Evolutionary conservation across 2,797 vertebrate species (phyloP), one percentile per base, ranked within the genome.

Genomic region (Streptopelia turtur): DNA sequence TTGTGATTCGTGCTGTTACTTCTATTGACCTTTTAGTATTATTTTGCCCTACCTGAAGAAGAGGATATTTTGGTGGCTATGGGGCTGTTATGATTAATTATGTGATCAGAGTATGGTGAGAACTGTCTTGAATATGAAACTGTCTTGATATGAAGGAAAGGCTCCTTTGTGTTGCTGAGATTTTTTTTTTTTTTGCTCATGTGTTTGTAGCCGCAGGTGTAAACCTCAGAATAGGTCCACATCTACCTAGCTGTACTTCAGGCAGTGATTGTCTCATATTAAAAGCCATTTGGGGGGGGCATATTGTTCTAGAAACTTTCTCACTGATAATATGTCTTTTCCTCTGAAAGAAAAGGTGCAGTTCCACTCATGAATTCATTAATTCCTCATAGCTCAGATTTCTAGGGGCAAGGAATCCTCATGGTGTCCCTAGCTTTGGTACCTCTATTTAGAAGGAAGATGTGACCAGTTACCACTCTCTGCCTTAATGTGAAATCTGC

Each of bases 1-100:
- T 85, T 93, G 24, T 33, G 66, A 91, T 94, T 94, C 70, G n/a
- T 77, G 57, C 64, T 83, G n/a, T 41, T 94, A 20, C 56, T 91
- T 64, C 70, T 49, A 5, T 52, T 78, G 61, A 92, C 61, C 83
- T 89, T 66, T 75, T 20, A n/a, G 35, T 24, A 43, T 65, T 57
- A 74, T 80, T 95, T 68, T 52, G 16, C 1, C 61, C 31, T 50
- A 95, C 63, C n/a, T 39, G 24, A 69, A 83, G 35, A 91, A 7
- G 59, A 87, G 37, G 50, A 9, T 94, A 25, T 84, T 90, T 82
- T 59, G 35, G 76, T 90, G 50, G 68, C 49, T 76, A 0, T 33
- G 30, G 47, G 61, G 20, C 50, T 31, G 52, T 82, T 88, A 3
- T 22, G 49, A 75, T 89, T 94, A 87, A 90, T 5, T 27, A 60